Evolutionary conservation across 2,888 invertebrate genomes (phyloP).

Genomic region (Crematogaster levior): DNA sequence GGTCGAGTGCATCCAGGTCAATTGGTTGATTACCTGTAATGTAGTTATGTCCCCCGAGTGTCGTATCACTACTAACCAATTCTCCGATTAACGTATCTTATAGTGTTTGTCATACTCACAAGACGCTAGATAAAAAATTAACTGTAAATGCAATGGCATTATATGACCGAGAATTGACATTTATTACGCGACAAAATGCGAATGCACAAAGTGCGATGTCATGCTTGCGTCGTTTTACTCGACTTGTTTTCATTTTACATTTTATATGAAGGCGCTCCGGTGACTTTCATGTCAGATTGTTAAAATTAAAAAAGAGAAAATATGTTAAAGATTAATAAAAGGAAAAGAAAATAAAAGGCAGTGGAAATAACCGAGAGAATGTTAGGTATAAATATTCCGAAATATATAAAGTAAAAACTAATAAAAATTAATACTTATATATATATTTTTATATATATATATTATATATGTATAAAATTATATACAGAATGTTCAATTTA

Average conservation of each 20-base stretch:
- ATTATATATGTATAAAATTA: too few species aligned
- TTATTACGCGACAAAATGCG: not conserved
- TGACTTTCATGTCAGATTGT: slow-evolving; percentile 9
- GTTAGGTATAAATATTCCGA: slow-evolving; percentile 5
- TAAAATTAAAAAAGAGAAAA: not conserved
- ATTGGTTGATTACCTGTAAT: slow-evolving; percentile 80
- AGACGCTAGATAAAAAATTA: slow-evolving; percentile 27
- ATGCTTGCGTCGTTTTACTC: not conserved
- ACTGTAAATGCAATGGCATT: not conserved
- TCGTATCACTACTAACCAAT: slow-evolving; percentile 70
- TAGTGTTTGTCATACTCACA: slow-evolving; percentile 50
- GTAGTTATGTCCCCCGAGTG: slow-evolving; percentile 77
- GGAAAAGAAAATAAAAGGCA: slow-evolving; percentile 2
- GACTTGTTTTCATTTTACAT: not conserved
- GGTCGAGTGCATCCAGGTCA: slow-evolving; percentile 77
- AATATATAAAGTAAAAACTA: slow-evolving; percentile 12
- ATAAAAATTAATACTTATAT: not conserved
- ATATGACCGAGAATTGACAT: slow-evolving; percentile 2
- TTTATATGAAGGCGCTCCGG: not conserved
- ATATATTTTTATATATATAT: not conserved
- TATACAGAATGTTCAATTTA: not conserved
- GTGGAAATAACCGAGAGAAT: not conserved
- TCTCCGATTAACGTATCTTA: slow-evolving; percentile 55
- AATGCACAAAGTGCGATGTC: not conserved
- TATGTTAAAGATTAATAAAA: not conserved